Evolutionary conservation across 2,888 invertebrate genomes (phyloP), one percentile per base, ranked within the genome.

Genomic region (Isotomurus palustris): DNA sequence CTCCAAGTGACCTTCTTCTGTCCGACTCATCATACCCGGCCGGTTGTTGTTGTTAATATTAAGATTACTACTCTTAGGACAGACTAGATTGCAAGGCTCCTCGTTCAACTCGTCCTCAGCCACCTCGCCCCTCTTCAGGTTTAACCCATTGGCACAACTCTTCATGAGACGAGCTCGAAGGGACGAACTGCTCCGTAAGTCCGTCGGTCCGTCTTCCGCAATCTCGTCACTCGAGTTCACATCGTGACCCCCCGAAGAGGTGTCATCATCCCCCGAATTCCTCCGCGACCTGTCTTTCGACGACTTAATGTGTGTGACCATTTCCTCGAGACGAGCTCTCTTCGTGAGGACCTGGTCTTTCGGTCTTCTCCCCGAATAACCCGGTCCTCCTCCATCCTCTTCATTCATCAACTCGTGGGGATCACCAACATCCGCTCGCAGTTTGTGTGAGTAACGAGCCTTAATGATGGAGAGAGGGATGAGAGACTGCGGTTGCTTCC

Each of bases 381-480:
- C 54, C 3, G 45, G 14, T 12, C n/a, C 21, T 22, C 38, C 41
- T 4, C 48, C 29, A n/a, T 57, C 56, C 17, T 53, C 49, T 22
- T 57, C 57, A 12, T 25, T 53, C 48, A 12, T 53, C 35, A 12
- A 22, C 4, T n/a, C 47, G 6, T n/a, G 14, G 10, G 36, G 25
- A 2, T 25, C 2, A 14, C 56, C 58, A n/a, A 58, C 58, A 14
- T 62, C 60, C 10, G 50, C 62, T 57, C 56, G 49, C 0, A 56
- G 47, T 10, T 50, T 62, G 21, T 61, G 66, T 48, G 65, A 64
- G 56, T 68, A 69, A 29, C 69, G 54, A 27, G 65, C 67, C 36
- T 68, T 64, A 35, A 71, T 71, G 21, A 67, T 65, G 5, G 69
- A 69, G 22, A 71, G 65, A 8, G 71, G 71, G 41, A 71, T 71